Conservation (phyloP, 2,113 vertebrate genomes). For the Euleptes europaea region DNA sequence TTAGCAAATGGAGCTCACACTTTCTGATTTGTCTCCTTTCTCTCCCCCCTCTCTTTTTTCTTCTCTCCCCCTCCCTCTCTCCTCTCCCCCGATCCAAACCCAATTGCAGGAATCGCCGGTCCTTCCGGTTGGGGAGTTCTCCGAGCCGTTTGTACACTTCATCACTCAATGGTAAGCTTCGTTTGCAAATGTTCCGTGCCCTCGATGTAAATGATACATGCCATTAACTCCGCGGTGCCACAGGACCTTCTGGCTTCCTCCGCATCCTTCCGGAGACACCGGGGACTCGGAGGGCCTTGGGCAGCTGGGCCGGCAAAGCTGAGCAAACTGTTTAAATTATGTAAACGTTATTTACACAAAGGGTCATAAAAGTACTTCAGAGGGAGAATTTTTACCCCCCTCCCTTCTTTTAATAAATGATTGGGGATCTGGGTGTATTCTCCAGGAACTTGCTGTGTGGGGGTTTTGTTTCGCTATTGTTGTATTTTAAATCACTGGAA, state of each 20-base stretch:
- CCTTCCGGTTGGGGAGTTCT: conserved; percentile 94
- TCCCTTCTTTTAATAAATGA: conserved; percentile 69
- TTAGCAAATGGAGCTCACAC: conserved; percentile 37
- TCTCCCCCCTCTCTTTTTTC: background rate
- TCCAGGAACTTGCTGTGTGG: background rate
- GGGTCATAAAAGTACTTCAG: conserved; percentile 65
- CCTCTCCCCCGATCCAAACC: conserved; percentile 32
- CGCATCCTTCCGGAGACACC: conserved; percentile 65
- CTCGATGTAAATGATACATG: conserved; percentile 78
- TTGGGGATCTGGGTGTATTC: conserved; percentile 31
- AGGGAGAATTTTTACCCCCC: conserved; percentile 41
- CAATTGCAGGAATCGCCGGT: conserved; percentile 91
- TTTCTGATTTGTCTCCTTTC: conserved; percentile 37
- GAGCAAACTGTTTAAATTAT: conserved; percentile 84
- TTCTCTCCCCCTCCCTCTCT: conserved; percentile 10
- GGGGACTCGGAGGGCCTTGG: conserved; percentile 76
- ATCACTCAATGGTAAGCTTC: conserved; percentile 97
- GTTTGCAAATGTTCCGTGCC: conserved; percentile 72
- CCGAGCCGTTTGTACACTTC: conserved; percentile 96
- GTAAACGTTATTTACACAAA: conserved; percentile 89
- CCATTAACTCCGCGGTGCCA: conserved; percentile 69
- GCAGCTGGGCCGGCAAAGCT: conserved; percentile 75
- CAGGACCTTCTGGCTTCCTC: conserved; percentile 72
- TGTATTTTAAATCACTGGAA: background rate
- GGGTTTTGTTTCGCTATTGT: background rate